phyloP scores from a whole-genome alignment of 1,140 invertebrate genomes.

The Macrocentrus cingulum region DNA sequence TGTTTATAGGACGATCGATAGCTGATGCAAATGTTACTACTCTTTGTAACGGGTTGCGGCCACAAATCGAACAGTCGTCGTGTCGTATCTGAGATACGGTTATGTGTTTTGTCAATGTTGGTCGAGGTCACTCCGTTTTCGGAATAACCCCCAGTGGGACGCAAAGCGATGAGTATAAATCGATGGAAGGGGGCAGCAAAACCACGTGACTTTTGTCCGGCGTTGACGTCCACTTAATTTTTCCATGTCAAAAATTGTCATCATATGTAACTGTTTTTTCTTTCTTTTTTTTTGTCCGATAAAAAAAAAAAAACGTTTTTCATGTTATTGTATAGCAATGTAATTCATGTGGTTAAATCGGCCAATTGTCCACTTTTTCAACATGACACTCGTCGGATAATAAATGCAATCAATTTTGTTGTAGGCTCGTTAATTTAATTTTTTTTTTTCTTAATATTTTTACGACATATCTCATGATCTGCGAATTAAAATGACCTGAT shows the following conservation, averaged over 20 bases:
- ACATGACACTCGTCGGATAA: no score
- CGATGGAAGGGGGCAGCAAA: background rate
- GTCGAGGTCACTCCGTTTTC: conserved; percentile 25
- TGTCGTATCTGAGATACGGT: conserved; percentile 29
- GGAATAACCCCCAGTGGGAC: conserved; percentile 3
- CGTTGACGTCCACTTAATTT: conserved; percentile 6
- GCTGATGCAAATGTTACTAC: conserved; percentile 18
- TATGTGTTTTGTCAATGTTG: conserved; percentile 27
- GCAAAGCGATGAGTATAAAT: background rate
- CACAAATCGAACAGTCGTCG: conserved; percentile 8
- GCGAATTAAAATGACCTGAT: no score
- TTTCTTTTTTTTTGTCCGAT: background rate
- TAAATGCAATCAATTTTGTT: no score
- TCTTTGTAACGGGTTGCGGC: background rate
- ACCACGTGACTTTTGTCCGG: conserved; percentile 8
- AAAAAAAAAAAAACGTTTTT: no score
- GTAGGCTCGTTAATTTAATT: no score
- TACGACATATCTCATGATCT: no score
- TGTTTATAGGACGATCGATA: background rate
- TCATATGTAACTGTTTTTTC: conserved; percentile 6
- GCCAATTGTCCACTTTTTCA: no score
- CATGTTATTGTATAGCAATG: no score
- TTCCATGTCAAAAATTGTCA: conserved; percentile 21
- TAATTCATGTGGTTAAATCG: no score
- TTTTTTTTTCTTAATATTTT: no score